phyloP scores from a whole-genome alignment of 2,113 vertebrate genomes.

The Anser cygnoides region DNA sequence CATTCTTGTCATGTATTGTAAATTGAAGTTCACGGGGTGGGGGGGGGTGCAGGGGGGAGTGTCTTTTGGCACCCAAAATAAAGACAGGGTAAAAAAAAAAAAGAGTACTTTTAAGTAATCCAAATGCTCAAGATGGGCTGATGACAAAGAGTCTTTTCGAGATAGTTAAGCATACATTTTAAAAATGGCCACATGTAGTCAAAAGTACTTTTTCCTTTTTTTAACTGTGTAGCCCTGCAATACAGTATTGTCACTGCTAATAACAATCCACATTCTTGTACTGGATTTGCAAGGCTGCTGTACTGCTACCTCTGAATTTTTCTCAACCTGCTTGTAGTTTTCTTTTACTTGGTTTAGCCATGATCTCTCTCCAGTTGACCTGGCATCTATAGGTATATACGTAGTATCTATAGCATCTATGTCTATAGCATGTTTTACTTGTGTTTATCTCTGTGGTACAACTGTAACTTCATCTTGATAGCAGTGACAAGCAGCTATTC shows the following conservation, averaged over 20 bases:
- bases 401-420: no score
- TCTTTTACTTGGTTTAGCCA: not conserved
- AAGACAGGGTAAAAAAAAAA: not conserved
- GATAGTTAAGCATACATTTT: not conserved
- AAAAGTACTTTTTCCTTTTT: not conserved
- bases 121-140: not conserved
- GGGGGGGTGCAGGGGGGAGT: no score
- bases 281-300: not conserved
- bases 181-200: accelerated
- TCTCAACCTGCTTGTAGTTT: not conserved
- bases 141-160: not conserved
- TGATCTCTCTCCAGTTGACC: not conserved
- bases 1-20: not conserved
- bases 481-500: not conserved
- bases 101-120: not conserved
- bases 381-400: not conserved
- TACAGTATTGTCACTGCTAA: not conserved
- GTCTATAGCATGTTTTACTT: not conserved
- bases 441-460: not conserved
- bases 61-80: not conserved
- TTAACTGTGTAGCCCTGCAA: not conserved
- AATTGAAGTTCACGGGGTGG: not conserved
- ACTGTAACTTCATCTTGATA: not conserved
- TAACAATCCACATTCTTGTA: not conserved
- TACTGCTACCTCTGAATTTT: not conserved